phyloP scores from a whole-genome alignment of 92 coral and sea anemone genomes.

The Galaxea fascicularis region DNA sequence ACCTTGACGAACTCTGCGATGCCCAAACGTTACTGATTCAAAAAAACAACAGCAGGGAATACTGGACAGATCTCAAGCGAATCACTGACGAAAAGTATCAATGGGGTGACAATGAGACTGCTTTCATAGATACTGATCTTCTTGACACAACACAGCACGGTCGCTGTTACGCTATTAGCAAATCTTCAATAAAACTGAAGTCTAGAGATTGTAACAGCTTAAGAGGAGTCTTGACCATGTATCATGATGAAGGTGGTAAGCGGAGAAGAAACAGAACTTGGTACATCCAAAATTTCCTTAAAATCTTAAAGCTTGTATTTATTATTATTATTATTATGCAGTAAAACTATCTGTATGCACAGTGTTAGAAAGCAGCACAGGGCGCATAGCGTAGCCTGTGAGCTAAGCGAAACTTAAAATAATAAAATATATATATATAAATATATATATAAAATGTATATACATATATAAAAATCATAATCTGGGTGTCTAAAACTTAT shows the following conservation, averaged over 20 bases:
- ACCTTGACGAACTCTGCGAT: slow-evolving; percentile 25
- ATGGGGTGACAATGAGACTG: neutral
- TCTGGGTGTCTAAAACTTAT: too few relatives aligned
- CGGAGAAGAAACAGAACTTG: too few relatives aligned
- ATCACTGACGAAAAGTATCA: neutral
- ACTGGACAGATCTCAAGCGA: slow-evolving; percentile 31
- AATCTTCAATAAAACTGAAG: slow-evolving; percentile 21
- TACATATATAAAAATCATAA: too few relatives aligned
- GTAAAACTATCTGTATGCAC: too few relatives aligned
- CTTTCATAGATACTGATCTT: neutral
- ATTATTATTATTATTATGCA: too few relatives aligned
- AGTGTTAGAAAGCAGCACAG: too few relatives aligned
- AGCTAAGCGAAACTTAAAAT: too few relatives aligned
- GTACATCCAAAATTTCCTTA: too few relatives aligned
- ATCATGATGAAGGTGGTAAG: neutral
- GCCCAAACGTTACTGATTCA: neutral
- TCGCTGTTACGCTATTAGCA: slow-evolving; percentile 26
- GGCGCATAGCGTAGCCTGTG: too few relatives aligned
- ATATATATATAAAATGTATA: too few relatives aligned
- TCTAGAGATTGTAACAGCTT: neutral
- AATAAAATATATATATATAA: too few relatives aligned
- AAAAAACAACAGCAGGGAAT: neutral
- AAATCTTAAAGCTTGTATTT: too few relatives aligned
- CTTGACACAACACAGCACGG: slow-evolving; percentile 4
- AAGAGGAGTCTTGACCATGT: neutral